Conservation (phyloP, 2,797 vertebrate species). For the Enteromius mattozi region DNA sequence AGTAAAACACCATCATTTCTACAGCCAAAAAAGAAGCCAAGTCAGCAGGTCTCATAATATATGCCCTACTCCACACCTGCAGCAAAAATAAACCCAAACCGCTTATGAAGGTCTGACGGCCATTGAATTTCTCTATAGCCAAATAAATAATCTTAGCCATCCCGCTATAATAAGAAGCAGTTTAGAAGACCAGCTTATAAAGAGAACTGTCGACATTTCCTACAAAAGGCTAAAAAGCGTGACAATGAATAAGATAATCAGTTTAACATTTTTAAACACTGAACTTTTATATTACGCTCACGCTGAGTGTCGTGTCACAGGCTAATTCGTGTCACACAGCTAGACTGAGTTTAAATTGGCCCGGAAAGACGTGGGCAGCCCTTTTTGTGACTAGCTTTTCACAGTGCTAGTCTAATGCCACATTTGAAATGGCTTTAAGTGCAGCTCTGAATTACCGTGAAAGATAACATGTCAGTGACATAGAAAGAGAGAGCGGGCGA, state of each 20-base stretch:
- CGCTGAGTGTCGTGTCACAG: background rate
- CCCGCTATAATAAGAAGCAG: background rate
- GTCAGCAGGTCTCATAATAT: slow-evolving; percentile 52
- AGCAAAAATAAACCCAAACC: slow-evolving; percentile 31
- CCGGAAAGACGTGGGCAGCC: slow-evolving; percentile 33
- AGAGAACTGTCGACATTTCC: background rate
- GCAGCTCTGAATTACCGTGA: slow-evolving; percentile 51
- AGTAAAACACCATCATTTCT: slow-evolving; percentile 55
- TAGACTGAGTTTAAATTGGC: slow-evolving; percentile 45
- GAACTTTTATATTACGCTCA: slow-evolving; percentile 24
- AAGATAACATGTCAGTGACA: slow-evolving; percentile 39
- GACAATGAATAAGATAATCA: slow-evolving; percentile 18
- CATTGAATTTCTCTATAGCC: slow-evolving; percentile 33
- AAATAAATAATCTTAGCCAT: slow-evolving; percentile 37
- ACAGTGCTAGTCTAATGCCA: slow-evolving; percentile 47
- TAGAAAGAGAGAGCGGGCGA: slow-evolving; percentile 16
- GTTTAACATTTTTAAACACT: slow-evolving; percentile 23
- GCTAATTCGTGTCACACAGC: slow-evolving; percentile 44
- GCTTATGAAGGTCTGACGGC: slow-evolving; percentile 15
- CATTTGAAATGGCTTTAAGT: slow-evolving; percentile 53
- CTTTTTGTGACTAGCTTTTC: slow-evolving; percentile 29
- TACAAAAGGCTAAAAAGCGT: background rate
- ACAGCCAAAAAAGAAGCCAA: slow-evolving; percentile 38
- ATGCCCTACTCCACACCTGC: slow-evolving; percentile 48
- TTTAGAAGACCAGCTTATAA: background rate